Conservation (phyloP, 2,797 vertebrate genomes). For the Tapera naevia region DNA sequence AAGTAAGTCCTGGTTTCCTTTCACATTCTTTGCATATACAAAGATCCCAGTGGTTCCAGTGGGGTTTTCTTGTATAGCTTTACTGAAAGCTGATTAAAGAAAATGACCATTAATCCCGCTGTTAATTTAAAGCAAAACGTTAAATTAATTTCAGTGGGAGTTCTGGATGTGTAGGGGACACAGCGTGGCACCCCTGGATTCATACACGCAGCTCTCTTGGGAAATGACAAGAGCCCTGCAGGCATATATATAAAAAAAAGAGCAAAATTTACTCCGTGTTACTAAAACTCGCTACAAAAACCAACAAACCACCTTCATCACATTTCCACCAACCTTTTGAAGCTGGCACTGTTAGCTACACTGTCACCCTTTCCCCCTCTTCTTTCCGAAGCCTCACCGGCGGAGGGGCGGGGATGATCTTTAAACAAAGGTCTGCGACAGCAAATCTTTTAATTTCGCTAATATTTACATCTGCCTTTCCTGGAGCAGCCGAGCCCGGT, state of each 20-base stretch:
- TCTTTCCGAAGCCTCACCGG: not conserved
- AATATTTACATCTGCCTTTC: not conserved
- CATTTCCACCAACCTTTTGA: not conserved
- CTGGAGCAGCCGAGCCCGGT: not conserved
- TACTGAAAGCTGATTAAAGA: conserved; percentile 32
- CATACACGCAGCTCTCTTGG: not conserved
- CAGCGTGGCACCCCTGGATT: not conserved
- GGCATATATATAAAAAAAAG: not conserved
- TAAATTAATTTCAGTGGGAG: conserved; percentile 14
- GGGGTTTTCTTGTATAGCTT: conserved; percentile 14
- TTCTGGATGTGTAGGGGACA: not conserved
- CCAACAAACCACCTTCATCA: not conserved
- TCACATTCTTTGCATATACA: conserved; percentile 29
- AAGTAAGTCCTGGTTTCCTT: conserved; percentile 41
- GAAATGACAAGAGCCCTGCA: not conserved
- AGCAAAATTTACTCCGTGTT: not conserved
- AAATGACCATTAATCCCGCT: not conserved
- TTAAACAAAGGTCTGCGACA: not conserved
- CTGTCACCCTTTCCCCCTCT: not conserved
- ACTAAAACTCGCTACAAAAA: not conserved
- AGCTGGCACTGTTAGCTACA: not conserved
- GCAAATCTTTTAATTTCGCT: not conserved
- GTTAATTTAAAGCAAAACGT: not conserved
- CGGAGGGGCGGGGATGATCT: too few species aligned
- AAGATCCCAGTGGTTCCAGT: not conserved